Percentiles rank a stretch among this genome's conserved stretches.
These are phyloP conservation scores for Calidris pygmaea DNA, from an alignment of 2,113 vertebrate species.

Conservation along the genomic window DNA sequence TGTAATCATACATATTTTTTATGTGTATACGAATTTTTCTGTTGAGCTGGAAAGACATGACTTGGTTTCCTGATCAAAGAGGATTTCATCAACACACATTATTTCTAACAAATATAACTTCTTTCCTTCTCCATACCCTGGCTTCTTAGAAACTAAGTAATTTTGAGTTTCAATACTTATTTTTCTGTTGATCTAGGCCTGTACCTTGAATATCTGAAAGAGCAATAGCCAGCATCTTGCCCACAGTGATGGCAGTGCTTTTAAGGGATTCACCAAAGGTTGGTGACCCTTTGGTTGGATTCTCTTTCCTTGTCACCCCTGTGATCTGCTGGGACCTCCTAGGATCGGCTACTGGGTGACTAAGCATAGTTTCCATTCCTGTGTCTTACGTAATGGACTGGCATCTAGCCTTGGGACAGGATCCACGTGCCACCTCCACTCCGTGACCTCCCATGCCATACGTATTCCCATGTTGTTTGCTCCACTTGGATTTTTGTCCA, in stretches of 20 bases:
- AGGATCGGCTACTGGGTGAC: not conserved
- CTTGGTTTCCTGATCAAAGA: not conserved
- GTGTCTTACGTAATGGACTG: not conserved
- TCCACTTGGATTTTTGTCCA: not conserved
- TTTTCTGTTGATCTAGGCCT: not conserved
- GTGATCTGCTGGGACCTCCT: not conserved
- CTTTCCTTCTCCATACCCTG: not conserved
- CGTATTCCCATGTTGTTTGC: not conserved
- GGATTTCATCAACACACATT: not conserved
- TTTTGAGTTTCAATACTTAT: not conserved
- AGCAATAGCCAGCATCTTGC: not conserved
- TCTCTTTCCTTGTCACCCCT: not conserved
- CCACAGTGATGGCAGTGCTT: not conserved
- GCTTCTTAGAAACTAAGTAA: not conserved
- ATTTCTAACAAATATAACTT: not conserved
- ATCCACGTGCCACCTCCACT: rapidly evolving
- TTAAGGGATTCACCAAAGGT: not conserved
- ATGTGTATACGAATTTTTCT: not conserved
- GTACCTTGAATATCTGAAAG: not conserved
- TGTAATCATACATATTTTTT: not conserved
- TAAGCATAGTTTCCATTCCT: not conserved
- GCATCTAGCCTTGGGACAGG: not conserved
- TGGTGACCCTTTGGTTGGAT: not conserved
- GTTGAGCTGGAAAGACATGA: not conserved
- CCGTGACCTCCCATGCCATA: not conserved